Evolutionary conservation across 2,888 invertebrate species (phyloP), one percentile per base, ranked within the genome.

Genomic region (Pseudanteris insignis): DNA sequence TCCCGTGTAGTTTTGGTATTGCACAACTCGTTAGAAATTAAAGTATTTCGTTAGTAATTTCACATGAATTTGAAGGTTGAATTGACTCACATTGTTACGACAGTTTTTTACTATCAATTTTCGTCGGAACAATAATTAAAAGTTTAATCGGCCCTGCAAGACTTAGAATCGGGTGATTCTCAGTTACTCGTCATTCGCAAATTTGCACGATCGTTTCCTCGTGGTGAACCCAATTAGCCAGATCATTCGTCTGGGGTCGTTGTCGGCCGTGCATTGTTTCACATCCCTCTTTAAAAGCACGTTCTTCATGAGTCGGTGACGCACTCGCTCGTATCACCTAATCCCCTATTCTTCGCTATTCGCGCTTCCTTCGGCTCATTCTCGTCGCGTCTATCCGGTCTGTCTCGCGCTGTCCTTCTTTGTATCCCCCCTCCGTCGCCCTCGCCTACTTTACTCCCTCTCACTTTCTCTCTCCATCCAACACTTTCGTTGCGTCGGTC

Each of bases 241-340:
- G 48, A 61, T 54, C 47, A 43, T 53, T 40, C 37, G 28, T 24
- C 8, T 37, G 48, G 12, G 48, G 30, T 48, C 48, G n/a, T n/a
- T n/a, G n/a, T n/a, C n/a, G n/a, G n/a, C n/a, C n/a, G n/a, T n/a
- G n/a, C 30, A 60, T 60, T 60, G 54, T 60, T 60, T 60, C 33
- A 25, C 44, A 29, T 38, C 50, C 44, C 44, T 38, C 29, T 50
- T 58, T 37, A 43, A 57, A 50, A 33, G 4, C 37, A 26, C 25
- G 50, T 50, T 44, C 58, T 44, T 50, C 44, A 38, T 58, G 48
- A 57, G 28, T 32, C 43, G 41, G 47, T 55, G 48, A 48, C 44
- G 43, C 50, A 32, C 28, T 29, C 24, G 30, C 34, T 37, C 47
- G 48, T 57, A 57, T 37, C 57, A 48, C 32, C 30, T 43, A 21